Evolutionary conservation across 2,113 vertebrate genomes (phyloP).

Genomic region (Penelope pileata): DNA sequence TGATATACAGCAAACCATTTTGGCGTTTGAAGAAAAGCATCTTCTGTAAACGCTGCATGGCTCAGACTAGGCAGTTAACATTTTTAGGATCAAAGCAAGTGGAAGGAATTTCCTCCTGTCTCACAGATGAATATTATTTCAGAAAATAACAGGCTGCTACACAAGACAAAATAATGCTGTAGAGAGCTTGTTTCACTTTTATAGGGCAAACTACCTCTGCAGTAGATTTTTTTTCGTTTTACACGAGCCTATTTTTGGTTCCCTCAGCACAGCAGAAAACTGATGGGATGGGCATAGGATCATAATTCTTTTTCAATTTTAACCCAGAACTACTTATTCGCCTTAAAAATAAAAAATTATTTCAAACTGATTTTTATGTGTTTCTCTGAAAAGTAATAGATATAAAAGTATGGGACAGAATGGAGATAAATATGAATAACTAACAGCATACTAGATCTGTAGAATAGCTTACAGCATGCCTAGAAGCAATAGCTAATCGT

Average conservation of each 20-base stretch:
- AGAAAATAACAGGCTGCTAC: conserved; percentile 9
- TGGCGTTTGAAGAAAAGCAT: neutral
- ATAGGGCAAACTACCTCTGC: neutral
- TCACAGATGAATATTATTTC: neutral
- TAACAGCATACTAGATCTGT: neutral
- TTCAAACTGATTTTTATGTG: neutral
- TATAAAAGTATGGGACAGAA: neutral
- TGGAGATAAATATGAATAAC: conserved; percentile 11
- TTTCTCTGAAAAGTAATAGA: conserved; percentile 26
- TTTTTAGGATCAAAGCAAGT: neutral
- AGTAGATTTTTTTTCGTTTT: neutral
- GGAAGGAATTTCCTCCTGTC: neutral
- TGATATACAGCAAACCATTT: neutral
- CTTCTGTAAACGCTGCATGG: neutral
- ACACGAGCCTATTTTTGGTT: neutral
- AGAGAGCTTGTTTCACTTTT: neutral
- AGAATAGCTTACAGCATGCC: neutral
- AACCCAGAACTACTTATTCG: neutral
- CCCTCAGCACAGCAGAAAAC: neutral
- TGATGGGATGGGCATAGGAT: neutral
- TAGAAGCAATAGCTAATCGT: conserved; percentile 20
- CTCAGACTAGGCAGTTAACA: neutral
- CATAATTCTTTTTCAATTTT: neutral
- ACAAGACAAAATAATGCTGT: neutral
- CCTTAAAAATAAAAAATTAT: neutral